phyloP scores from a whole-genome alignment of 2,888 invertebrate species.

The Ethmia dodecea region DNA sequence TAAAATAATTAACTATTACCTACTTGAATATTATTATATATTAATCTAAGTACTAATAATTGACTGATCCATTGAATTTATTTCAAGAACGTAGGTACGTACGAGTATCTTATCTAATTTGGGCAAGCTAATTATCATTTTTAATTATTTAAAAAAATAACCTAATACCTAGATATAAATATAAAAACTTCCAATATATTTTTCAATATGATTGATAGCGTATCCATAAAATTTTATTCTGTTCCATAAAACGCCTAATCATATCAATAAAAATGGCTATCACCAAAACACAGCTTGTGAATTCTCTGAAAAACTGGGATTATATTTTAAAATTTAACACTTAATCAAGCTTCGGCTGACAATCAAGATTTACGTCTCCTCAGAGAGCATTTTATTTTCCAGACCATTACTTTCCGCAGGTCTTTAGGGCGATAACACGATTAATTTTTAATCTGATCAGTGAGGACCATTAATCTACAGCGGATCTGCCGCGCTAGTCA shows the following conservation, averaged over 20 bases:
- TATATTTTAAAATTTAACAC: constrained; percentile 71
- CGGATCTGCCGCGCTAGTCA: constrained; percentile 1
- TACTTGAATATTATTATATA: no score
- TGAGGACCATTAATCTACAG: constrained; percentile 10
- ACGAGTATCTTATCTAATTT: no score
- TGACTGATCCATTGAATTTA: no score
- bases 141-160: no score
- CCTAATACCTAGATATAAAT: no score
- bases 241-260: constrained; percentile 8
- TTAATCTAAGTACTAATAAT: no score
- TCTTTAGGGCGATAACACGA: constrained; percentile 46
- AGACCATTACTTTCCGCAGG: constrained; percentile 50
- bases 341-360: constrained; percentile 66
- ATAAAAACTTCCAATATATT: no score
- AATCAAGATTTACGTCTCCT: constrained; percentile 57
- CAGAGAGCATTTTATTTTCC: constrained; percentile 55
- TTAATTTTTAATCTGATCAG: constrained; percentile 61
- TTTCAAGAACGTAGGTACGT: no score
- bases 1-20: no score
- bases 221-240: constrained; percentile 6
- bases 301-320: constrained; percentile 31
- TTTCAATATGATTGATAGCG: no score
- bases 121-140: no score
- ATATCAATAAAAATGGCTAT: constrained; percentile 9
- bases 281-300: constrained; percentile 15